Evolutionary conservation across 35 echinoderm and acorn worm species (phyloP).

Genomic region (Patiria miniata): DNA sequence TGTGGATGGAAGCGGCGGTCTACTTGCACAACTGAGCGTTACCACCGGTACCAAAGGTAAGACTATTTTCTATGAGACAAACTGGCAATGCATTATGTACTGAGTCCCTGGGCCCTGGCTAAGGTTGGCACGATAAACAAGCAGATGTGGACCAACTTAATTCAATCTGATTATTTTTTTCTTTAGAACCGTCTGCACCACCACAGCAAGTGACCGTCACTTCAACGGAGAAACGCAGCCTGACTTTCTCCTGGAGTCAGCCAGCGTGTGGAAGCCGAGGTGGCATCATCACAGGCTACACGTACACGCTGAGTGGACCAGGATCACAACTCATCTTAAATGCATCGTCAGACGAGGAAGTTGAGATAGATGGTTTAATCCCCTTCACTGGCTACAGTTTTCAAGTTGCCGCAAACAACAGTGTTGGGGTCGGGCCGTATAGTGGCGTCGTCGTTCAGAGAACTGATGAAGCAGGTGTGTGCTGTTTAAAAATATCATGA

Average conservation of each 20-base stretch:
- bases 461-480: neutral
- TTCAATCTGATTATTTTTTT: neutral
- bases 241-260: conserved; percentile 31
- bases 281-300: conserved; percentile 46
- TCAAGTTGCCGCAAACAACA: conserved; percentile 35
- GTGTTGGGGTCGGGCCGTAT: neutral
- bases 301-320: neutral
- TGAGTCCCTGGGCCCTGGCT: too few relatives aligned
- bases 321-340: neutral
- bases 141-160: too few relatives aligned
- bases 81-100: too few relatives aligned
- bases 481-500: too few relatives aligned
- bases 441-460: neutral
- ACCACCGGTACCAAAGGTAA: too few relatives aligned
- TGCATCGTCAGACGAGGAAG: neutral
- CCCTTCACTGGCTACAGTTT: conserved; percentile 52
- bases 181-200: conserved; percentile 23
- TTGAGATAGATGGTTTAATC: neutral
- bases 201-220: neutral
- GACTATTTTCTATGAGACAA: too few relatives aligned
- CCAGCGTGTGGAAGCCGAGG: conserved; percentile 47
- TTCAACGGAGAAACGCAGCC: neutral
- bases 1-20: too few relatives aligned
- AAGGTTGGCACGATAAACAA: too few relatives aligned
- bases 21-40: too few relatives aligned